Evolutionary conservation across 2,113 vertebrate genomes (phyloP), one percentile per base, ranked within the genome.

Genomic region (Channa maculata): DNA sequence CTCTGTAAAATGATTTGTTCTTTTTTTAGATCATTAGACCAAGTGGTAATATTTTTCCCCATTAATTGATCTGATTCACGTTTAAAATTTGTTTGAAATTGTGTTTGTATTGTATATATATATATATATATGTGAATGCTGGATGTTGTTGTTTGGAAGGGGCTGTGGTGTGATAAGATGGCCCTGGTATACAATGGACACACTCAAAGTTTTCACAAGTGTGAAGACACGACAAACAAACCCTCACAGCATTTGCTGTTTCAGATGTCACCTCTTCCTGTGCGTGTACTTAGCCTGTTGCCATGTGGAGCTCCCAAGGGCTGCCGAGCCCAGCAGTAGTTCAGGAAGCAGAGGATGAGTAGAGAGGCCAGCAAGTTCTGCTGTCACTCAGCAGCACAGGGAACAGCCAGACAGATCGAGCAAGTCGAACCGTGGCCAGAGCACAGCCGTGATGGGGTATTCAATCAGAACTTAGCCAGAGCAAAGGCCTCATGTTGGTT

Each of bases 201-300:
- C 50, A 13, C 75, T 11, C 49, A n/a, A 59, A 80, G 65, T 67
- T 77, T 80, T 77, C 62, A 52, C 65, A 43, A 13, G 62, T 39
- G 75, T 43, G 33, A 68, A 66, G 65, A 67, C 65, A 65, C 10
- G 37, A 79, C 82, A 87, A 86, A 85, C 79, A 82, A 80, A 67
- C 57, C 15, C 48, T 62, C 55, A 48, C 77, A 60, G 80, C 77
- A 65, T 88, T 85, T 91, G 87, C 86, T 89, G 77, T 86, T 88
- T 87, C 80, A 90, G 88, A 89, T 89, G 88, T 89, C 86, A 85
- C 83, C 84, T 87, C 86, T 87, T 86, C 80, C 80, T 86, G 78
- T 83, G 80, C 87, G 88, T 89, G 88, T 83, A 75, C 79, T 85
- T 82, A 84, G 83, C 83, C 83, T 76, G 77, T 66, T 80, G 83